Percentiles rank a stretch among this genome's conserved stretches.
phyloP scores from a whole-genome alignment of 2,113 vertebrate species.

The Dicaeum eximium region DNA sequence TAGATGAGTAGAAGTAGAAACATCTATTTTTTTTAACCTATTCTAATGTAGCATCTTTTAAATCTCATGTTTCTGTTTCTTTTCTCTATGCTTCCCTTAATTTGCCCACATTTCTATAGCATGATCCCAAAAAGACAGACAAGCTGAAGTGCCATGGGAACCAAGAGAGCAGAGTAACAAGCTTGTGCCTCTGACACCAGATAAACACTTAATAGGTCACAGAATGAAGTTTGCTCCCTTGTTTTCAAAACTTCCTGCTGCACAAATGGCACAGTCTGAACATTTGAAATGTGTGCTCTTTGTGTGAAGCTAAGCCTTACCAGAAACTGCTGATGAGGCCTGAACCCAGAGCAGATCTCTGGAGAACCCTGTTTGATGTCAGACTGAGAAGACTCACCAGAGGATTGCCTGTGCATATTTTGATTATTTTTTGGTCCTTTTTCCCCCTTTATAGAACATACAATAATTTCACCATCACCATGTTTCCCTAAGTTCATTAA shows the following conservation, averaged over 20 bases:
- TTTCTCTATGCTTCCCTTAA: not conserved
- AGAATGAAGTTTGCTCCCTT: not conserved
- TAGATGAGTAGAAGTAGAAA: not conserved
- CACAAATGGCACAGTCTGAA: not conserved
- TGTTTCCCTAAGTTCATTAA: not conserved
- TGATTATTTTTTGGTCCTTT: not conserved
- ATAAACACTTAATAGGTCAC: not conserved
- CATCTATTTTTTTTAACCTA: not conserved
- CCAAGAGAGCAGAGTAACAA: not conserved
- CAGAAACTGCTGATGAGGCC: not conserved
- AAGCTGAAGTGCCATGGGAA: not conserved
- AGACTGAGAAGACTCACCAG: not conserved
- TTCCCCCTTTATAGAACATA: fast-evolving
- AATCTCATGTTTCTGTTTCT: not conserved
- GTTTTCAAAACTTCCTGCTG: not conserved
- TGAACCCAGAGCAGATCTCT: not conserved
- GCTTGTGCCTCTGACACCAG: not conserved
- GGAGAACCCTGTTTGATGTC: not conserved
- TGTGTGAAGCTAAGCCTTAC: not conserved
- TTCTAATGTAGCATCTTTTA: not conserved
- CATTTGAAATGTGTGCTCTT: not conserved
- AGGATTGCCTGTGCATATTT: not conserved
- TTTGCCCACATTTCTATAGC: not conserved
- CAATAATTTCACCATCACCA: not conserved
- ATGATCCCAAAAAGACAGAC: not conserved